phyloP scores from a whole-genome alignment of 37 sponge, comb jelly and placozoan species.

The Aplysina aerophoba region DNA sequence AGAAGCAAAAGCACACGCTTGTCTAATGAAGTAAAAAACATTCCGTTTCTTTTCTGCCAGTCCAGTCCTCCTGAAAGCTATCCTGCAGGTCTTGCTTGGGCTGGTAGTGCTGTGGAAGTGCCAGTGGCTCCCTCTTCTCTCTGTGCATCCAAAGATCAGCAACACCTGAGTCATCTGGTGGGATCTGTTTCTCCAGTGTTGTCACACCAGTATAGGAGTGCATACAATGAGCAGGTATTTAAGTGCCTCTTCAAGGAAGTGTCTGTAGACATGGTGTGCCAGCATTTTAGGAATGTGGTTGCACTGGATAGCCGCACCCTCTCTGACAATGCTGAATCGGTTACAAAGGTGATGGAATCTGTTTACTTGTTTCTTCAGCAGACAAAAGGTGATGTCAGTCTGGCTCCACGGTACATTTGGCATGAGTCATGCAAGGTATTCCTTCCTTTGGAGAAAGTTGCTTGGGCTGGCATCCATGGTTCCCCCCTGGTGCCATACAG shows the following conservation, averaged over 20 bases:
- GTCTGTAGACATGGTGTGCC: neutral
- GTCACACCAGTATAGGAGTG: neutral
- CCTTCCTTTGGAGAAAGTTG: neutral
- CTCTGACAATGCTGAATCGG: neutral
- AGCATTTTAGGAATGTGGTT: neutral
- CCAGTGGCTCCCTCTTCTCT: slow-evolving; percentile 13
- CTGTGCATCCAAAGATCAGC: neutral
- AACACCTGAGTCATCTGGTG: neutral
- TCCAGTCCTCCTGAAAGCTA: slow-evolving; percentile 1
- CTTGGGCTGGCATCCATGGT: neutral
- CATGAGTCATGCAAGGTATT: neutral
- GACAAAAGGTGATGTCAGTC: neutral
- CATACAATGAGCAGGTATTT: neutral
- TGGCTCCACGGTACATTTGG: neutral
- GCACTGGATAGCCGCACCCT: neutral
- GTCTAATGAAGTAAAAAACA: neutral
- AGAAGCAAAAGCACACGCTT: neutral
- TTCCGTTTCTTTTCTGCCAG: slow-evolving; percentile 33
- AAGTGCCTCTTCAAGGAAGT: neutral
- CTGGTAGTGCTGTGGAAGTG: slow-evolving; percentile 18
- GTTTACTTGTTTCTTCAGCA: neutral
- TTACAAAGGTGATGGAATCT: neutral
- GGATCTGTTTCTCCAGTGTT: slow-evolving; percentile 38
- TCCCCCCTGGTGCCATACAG: neutral
- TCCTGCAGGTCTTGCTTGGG: slow-evolving; percentile 41